These are phyloP conservation scores for Thera britannica DNA, from an alignment of 2,888 invertebrate species.

Conservation along the genomic window DNA sequence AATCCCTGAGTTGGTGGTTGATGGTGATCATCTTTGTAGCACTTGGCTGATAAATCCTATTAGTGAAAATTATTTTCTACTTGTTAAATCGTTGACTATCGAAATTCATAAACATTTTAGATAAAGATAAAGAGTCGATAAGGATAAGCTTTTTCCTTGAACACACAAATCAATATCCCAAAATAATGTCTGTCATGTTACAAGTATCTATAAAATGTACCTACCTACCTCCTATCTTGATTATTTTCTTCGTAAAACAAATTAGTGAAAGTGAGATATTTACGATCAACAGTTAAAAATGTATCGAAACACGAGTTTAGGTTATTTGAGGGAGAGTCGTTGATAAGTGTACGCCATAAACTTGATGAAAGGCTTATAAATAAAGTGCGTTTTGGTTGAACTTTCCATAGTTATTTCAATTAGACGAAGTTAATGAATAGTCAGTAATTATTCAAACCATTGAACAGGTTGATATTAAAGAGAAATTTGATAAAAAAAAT, in stretches of 20 bases:
- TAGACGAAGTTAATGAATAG: slow-evolving; percentile 54
- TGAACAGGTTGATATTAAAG: slow-evolving; percentile 34
- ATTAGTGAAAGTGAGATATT: slow-evolving; percentile 66
- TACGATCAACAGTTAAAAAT: slow-evolving; percentile 59
- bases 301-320: slow-evolving; percentile 51
- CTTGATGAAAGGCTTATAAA: slow-evolving; percentile 72
- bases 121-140: too few species aligned
- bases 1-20: too few species aligned
- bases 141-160: too few species aligned
- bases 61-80: too few species aligned
- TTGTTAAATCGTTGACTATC: too few species aligned
- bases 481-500: slow-evolving; percentile 35
- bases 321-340: slow-evolving; percentile 58
- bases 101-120: too few species aligned
- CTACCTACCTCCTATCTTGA: slow-evolving; percentile 5
- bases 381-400: slow-evolving; percentile 64
- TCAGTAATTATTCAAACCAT: slow-evolving; percentile 48
- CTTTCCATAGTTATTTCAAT: slow-evolving; percentile 65
- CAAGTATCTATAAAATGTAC: slow-evolving; percentile 18
- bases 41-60: too few species aligned
- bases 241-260: slow-evolving; percentile 43
- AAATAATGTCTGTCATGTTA: background rate
- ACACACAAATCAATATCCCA: too few species aligned
- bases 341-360: slow-evolving; percentile 59
- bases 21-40: too few species aligned